Evolutionary conservation across 2,888 invertebrate genomes (phyloP).

Genomic region (Bugula neritina): DNA sequence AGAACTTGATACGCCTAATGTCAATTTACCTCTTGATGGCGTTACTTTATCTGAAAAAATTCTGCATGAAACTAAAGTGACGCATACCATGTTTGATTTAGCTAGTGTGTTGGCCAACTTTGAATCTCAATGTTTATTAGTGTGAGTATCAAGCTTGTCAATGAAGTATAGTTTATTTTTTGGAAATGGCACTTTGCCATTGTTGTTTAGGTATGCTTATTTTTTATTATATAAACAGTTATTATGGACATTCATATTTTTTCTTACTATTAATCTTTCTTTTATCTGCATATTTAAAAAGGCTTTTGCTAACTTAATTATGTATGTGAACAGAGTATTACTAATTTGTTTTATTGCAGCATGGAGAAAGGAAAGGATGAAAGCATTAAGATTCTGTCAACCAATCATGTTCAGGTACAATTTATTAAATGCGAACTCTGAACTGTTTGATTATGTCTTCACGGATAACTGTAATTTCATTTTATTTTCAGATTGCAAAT

Average conservation of each 20-base stretch:
- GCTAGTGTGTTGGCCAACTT: neutral
- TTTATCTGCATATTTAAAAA: too few species aligned
- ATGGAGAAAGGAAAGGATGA: conserved; percentile 9
- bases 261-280: too few species aligned
- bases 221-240: too few species aligned
- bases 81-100: neutral
- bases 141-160: conserved; percentile 8
- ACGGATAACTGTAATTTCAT: too few species aligned
- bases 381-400: conserved; percentile 7
- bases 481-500: neutral
- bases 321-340: neutral
- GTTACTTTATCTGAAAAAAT: conserved; percentile 2
- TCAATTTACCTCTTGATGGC: conserved; percentile 12
- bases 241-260: too few species aligned
- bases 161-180: too few species aligned
- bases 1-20: neutral
- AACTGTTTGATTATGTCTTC: too few species aligned
- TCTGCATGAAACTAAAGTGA: neutral
- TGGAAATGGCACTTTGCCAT: too few species aligned
- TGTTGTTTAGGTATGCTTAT: too few species aligned
- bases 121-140: neutral
- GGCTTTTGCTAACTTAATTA: too few species aligned
- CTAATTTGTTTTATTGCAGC: neutral
- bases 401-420: neutral
- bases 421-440: too few species aligned